A percentile compares a stretch with the other conserved stretches of the same genome.
Conservation (phyloP, 2,797 vertebrate genomes). For the Lerista edwardsae region DNA sequence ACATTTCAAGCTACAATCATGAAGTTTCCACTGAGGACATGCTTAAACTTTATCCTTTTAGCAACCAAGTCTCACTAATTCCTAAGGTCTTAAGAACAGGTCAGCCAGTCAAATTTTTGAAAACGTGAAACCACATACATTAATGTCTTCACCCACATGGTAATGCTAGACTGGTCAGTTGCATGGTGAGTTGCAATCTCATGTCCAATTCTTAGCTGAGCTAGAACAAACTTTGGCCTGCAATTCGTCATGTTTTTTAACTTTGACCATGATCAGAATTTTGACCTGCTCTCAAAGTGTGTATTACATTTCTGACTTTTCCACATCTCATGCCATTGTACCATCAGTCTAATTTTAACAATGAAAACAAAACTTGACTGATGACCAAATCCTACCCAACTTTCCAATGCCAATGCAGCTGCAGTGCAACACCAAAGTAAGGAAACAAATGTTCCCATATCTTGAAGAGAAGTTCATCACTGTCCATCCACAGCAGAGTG, state of each 20-base stretch:
- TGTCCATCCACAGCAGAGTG: too few species aligned
- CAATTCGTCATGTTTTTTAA: neutral
- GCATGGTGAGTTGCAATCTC: neutral
- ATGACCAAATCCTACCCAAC: too few species aligned
- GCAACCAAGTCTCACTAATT: neutral
- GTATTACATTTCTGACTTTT: neutral
- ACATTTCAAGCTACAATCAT: neutral
- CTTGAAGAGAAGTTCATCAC: too few species aligned
- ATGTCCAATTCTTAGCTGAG: too few species aligned
- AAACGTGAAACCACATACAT: too few species aligned
- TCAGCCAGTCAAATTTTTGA: too few species aligned
- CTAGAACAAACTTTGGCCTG: neutral
- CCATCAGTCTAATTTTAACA: neutral
- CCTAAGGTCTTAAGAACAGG: too few species aligned
- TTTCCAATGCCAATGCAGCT: too few species aligned
- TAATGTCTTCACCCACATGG: neutral
- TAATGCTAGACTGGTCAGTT: neutral
- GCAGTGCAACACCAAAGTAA: too few species aligned
- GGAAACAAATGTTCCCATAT: too few species aligned
- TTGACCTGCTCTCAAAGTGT: too few species aligned
- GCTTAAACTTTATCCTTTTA: neutral
- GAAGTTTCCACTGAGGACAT: neutral
- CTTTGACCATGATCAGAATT: too few species aligned
- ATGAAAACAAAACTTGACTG: neutral
- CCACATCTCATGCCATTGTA: neutral